Conservation (phyloP, 2,797 vertebrate species). For the Coracias cyanogaster region DNA sequence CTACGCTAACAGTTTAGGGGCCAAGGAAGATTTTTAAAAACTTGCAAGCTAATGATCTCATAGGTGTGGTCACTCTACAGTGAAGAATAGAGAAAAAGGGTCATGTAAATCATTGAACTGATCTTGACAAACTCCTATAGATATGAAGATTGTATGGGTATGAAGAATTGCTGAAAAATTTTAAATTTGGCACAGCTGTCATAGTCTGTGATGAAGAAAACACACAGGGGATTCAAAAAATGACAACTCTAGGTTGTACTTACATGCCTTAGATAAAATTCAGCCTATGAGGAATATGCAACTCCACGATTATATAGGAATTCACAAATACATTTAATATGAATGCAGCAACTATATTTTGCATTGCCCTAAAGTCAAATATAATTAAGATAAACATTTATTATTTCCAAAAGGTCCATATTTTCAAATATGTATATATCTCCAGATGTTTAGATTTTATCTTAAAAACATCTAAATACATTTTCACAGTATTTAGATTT, state of each 20-base stretch:
- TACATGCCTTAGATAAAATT: not conserved
- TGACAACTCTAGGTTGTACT: not conserved
- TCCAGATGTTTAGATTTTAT: not conserved
- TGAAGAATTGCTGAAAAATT: not conserved
- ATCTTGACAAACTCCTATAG: not conserved
- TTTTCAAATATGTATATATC: not conserved
- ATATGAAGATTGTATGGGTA: not conserved
- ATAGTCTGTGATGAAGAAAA: not conserved
- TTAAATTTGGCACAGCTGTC: not conserved
- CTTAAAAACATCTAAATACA: too few relatives aligned
- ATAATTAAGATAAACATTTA: not conserved
- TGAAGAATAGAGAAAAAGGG: not conserved
- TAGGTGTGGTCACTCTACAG: not conserved
- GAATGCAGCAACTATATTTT: not conserved
- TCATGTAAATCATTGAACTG: not conserved
- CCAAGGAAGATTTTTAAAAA: not conserved
- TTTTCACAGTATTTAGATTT: not conserved
- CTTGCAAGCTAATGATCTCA: not conserved
- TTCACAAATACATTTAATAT: not conserved
- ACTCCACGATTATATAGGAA: not conserved
- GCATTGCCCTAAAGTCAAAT: not conserved
- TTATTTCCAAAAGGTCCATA: not conserved
- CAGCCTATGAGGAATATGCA: not conserved
- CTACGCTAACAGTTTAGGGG: not conserved
- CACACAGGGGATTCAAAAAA: not conserved